Evolutionary conservation across 2,113 vertebrate species (phyloP), one percentile per base, ranked within the genome.

Genomic region (Dolichallabes microphthalmus): DNA sequence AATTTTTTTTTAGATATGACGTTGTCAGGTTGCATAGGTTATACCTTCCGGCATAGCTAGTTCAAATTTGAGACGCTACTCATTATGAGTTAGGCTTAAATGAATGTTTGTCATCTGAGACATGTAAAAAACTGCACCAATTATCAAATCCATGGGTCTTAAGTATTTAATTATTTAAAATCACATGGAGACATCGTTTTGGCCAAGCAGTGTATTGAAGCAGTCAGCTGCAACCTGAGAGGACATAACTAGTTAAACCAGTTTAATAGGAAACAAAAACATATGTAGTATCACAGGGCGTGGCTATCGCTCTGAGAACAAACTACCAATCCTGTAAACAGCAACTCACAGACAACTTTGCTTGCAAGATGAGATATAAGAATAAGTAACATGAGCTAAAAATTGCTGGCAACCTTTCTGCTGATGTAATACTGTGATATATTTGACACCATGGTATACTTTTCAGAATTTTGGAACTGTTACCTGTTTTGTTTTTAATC

Each of bases 201-300:
- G 45, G 45, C 45, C 5, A 45, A 45, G 45, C 45, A 45, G 45
- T 45, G 45, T 45, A 45, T 45, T 45, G 7, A 61, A 20, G 17
- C 19, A 4, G 4, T 5, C 22, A 57, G 14, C 22, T 69, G 45
- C 8, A 71, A 81, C 32, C 64, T 25, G 57, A 84, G 74, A 66
- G 74, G 30, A 63, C 27, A 39, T 30, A 82, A 89, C 84, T 32
- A n/a, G 85, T 86, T 77, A 82, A 55, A 84, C 86, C 78, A 83
- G 86, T 0, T 71, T 17, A 35, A 57, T 71, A 7, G n/a, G 79
- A 76, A 78, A 25, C 12, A 35, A 13, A 82, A 86, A 20, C 30
- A 58, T 53, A 73, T 39, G 68, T 35, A 66, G 55, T 80, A 84
- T 88, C 39, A n/a, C 9, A 66, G 61, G 89, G 89, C 5, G 82